Percentiles rank a stretch among this genome's conserved stretches.
Conservation (phyloP, 2,113 vertebrate species). For the Cettia cetti region DNA sequence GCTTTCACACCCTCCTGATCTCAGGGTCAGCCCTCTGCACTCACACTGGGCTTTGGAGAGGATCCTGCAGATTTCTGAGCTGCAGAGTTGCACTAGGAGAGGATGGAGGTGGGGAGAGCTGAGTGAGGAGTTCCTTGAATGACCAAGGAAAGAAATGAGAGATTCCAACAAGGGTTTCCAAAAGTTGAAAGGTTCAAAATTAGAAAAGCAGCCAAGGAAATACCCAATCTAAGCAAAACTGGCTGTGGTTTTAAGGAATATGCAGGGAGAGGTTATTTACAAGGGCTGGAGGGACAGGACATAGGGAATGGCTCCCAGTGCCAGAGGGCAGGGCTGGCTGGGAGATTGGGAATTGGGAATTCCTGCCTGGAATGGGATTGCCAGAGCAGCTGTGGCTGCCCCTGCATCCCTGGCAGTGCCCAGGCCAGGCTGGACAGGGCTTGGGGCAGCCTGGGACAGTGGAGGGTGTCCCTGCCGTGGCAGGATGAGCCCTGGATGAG, state of each 20-base stretch:
- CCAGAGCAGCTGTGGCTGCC: background rate
- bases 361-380: background rate
- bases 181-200: background rate
- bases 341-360: background rate
- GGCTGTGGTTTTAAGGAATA: background rate
- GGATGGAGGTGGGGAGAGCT: background rate
- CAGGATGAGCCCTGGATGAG: background rate
- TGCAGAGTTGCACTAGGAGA: rapidly evolving
- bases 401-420: background rate
- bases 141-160: background rate
- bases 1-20: background rate
- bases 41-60: background rate
- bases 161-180: background rate
- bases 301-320: background rate
- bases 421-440: background rate
- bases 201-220: background rate
- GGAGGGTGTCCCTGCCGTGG: background rate
- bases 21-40: background rate
- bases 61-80: background rate
- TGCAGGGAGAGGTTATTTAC: background rate
- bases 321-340: background rate
- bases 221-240: background rate
- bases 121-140: background rate
- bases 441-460: rapidly evolving
- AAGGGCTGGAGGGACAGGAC: too few relatives aligned